phyloP scores from a whole-genome alignment of 2,113 vertebrate species.

The Hyperopisus bebe region DNA sequence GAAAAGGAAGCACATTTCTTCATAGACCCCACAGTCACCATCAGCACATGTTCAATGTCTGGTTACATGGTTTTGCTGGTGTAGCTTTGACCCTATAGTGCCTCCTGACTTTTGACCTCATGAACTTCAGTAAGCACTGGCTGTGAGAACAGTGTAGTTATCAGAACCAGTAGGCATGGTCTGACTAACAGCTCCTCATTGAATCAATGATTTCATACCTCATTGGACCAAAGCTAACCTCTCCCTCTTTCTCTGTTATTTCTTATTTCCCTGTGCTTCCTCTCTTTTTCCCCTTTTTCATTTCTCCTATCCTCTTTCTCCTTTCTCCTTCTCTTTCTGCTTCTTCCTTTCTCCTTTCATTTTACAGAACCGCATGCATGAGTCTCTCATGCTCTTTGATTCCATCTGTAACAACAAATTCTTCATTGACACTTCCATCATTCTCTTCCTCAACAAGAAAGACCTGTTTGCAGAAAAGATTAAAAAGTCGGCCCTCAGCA shows the following conservation, averaged over 20 bases:
- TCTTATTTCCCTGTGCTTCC: background rate
- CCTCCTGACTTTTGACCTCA: background rate
- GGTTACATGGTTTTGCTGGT: background rate
- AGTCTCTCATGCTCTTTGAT: background rate
- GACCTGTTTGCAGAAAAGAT: background rate
- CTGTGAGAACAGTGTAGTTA: background rate
- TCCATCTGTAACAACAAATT: constrained; percentile 2
- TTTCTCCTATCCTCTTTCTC: background rate
- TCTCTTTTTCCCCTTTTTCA: background rate
- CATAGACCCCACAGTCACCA: background rate
- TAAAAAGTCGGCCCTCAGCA: background rate
- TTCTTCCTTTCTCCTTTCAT: background rate
- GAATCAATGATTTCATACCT: background rate
- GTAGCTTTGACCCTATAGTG: background rate
- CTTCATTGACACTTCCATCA: background rate
- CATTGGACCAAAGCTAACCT: background rate
- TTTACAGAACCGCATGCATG: background rate
- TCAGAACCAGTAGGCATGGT: background rate
- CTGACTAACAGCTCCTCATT: background rate
- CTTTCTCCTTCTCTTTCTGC: background rate
- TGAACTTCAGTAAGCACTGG: background rate
- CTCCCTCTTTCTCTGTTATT: background rate
- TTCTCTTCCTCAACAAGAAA: constrained; percentile 1
- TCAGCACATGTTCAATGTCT: background rate
- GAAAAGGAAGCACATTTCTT: background rate